Evolutionary conservation across 2,888 invertebrate species (phyloP).

Genomic region (Dioctria linearis): DNA sequence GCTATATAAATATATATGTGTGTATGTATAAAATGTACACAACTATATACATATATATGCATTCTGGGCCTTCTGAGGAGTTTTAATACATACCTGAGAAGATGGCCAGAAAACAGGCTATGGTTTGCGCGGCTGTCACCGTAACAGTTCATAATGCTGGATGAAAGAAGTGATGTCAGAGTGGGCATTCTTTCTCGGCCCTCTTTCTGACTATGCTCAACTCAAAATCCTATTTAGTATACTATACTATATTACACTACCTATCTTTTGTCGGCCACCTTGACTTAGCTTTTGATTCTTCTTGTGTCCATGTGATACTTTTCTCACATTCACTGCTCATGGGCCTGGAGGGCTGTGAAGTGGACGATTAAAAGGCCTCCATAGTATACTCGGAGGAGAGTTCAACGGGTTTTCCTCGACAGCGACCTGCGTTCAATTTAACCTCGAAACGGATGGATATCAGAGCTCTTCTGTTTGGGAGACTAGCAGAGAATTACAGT

Average conservation of each 20-base stretch:
- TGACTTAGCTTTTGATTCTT: not conserved
- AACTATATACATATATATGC: not conserved
- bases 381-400: not conserved
- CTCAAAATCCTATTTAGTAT: too few relatives aligned
- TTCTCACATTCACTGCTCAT: conserved; percentile 37
- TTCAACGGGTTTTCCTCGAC: not conserved
- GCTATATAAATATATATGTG: not conserved
- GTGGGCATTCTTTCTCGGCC: not conserved
- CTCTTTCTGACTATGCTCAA: not conserved
- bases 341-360: not conserved
- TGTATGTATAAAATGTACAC: not conserved
- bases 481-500: not conserved
- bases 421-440: not conserved
- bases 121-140: not conserved
- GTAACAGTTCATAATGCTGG: conserved; percentile 15
- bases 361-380: conserved; percentile 3
- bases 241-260: too few relatives aligned
- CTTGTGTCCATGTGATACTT: conserved; percentile 26
- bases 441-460: not conserved
- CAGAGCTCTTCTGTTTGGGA: not conserved
- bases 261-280: conserved; percentile 1
- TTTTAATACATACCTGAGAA: not conserved
- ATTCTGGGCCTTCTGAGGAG: not conserved
- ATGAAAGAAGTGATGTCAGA: conserved; percentile 9
- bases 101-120: conserved; percentile 13